Percentiles rank a stretch among this genome's conserved stretches.
Evolutionary conservation across 2,113 vertebrate species (phyloP).

Genomic region (Stigmatopora nigra): DNA sequence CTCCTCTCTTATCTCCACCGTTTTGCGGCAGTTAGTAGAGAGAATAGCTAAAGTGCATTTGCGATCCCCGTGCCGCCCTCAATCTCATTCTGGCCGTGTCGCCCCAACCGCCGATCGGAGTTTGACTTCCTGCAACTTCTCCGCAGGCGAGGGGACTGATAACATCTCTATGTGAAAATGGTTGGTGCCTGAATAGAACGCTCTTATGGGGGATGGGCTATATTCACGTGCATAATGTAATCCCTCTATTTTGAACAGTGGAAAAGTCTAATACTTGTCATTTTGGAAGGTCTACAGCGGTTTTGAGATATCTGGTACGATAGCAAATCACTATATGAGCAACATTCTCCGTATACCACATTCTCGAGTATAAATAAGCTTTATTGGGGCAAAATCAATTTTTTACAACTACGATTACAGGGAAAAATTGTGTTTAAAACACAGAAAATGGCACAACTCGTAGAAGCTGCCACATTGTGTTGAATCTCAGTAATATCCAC

Average conservation of each 20-base stretch:
- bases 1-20: conserved; percentile 10
- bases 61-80: conserved; percentile 9
- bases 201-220: conserved; percentile 35
- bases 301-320: too few relatives aligned
- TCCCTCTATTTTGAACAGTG: conserved; percentile 10
- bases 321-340: too few relatives aligned
- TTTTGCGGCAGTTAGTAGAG: conserved; percentile 18
- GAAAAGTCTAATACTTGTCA: neutral
- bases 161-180: conserved; percentile 49
- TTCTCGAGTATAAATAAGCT: too few relatives aligned
- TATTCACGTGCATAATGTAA: conserved; percentile 26
- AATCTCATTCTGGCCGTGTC: conserved; percentile 22
- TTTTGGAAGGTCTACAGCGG: neutral
- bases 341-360: too few relatives aligned
- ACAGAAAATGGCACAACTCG: too few relatives aligned
- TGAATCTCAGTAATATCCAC: too few relatives aligned
- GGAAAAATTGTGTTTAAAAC: too few relatives aligned
- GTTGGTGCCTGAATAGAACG: conserved; percentile 39
- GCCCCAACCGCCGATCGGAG: conserved; percentile 36
- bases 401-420: too few relatives aligned
- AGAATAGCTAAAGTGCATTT: conserved; percentile 8
- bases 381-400: too few relatives aligned
- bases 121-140: conserved; percentile 42
- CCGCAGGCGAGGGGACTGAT: conserved; percentile 35
- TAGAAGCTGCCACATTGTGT: too few relatives aligned